Conservation (phyloP, 2,113 vertebrate genomes). For the Centropus unirufus region DNA sequence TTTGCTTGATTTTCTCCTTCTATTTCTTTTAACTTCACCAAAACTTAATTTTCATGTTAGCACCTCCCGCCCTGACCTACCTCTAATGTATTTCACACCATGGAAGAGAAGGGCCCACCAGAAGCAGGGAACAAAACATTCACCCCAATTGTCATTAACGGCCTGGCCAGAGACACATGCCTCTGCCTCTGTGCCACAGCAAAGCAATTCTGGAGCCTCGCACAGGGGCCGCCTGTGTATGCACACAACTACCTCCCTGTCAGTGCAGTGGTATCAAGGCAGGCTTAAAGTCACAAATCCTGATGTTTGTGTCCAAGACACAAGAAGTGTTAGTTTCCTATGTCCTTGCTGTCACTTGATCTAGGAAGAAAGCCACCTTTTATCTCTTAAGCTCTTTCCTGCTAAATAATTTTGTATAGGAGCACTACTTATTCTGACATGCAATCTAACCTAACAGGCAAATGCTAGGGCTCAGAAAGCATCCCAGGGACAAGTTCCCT, state of each 20-base stretch:
- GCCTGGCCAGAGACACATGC: fast-evolving
- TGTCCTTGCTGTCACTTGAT: background rate
- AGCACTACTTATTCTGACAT: background rate
- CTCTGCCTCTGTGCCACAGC: background rate
- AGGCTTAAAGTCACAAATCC: background rate
- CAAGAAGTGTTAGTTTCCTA: background rate
- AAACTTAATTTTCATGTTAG: background rate
- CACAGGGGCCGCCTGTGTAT: fast-evolving
- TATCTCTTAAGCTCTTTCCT: background rate
- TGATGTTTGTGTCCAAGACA: background rate
- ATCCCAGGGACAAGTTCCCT: background rate
- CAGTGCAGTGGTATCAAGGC: fast-evolving
- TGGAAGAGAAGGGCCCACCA: background rate
- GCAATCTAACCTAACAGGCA: background rate
- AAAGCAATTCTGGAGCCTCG: background rate
- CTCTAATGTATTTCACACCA: background rate
- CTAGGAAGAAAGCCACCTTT: background rate
- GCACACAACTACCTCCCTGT: background rate
- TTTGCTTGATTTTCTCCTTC: background rate
- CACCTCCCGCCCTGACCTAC: background rate
- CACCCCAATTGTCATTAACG: fast-evolving
- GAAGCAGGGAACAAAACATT: background rate
- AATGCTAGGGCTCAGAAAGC: background rate
- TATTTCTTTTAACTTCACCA: background rate
- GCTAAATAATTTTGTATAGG: background rate